phyloP scores from a whole-genome alignment of 2,888 invertebrate genomes.

The Coecobrya sp. region DNA sequence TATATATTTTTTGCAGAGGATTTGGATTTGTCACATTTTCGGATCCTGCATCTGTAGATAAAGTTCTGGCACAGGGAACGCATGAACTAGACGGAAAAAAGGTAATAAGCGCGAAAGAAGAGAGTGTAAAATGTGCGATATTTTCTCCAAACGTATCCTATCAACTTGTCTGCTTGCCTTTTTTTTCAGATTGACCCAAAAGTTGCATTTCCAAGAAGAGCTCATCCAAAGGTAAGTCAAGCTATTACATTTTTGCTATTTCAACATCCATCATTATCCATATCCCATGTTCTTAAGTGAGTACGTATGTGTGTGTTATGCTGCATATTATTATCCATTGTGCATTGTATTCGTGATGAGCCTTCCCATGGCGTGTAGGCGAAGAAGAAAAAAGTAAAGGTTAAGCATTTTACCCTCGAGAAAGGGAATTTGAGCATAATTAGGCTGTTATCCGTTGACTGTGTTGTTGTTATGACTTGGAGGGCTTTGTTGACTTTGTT shows the following conservation, averaged over 20 bases:
- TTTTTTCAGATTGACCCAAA: conserved; percentile 98
- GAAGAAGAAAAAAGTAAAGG: background rate
- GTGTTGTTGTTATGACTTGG: too few relatives aligned
- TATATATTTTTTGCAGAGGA: conserved; percentile 94
- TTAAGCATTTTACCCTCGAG: background rate
- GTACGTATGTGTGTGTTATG: background rate
- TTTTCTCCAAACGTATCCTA: background rate
- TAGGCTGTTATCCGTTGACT: background rate
- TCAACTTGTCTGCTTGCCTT: conserved; percentile 87
- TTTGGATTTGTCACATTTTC: conserved; percentile 99
- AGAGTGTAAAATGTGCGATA: conserved; percentile 6
- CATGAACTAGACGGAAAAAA: conserved; percentile 99
- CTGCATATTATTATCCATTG: background rate
- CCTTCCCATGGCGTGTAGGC: background rate
- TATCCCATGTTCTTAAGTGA: background rate
- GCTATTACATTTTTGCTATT: background rate
- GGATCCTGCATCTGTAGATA: conserved; percentile 99
- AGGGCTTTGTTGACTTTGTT: too few relatives aligned
- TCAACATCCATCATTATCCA: conserved; percentile 3
- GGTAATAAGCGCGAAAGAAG: conserved; percentile 89
- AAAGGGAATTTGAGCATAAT: background rate
- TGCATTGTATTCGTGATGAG: background rate
- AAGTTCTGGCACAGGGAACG: conserved; percentile 99
- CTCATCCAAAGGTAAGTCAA: conserved; percentile 98
- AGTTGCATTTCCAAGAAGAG: conserved; percentile 99